Evolutionary conservation across 2,888 invertebrate genomes (phyloP), one percentile per base, ranked within the genome.

Genomic region (Schrankia costaestrigalis): DNA sequence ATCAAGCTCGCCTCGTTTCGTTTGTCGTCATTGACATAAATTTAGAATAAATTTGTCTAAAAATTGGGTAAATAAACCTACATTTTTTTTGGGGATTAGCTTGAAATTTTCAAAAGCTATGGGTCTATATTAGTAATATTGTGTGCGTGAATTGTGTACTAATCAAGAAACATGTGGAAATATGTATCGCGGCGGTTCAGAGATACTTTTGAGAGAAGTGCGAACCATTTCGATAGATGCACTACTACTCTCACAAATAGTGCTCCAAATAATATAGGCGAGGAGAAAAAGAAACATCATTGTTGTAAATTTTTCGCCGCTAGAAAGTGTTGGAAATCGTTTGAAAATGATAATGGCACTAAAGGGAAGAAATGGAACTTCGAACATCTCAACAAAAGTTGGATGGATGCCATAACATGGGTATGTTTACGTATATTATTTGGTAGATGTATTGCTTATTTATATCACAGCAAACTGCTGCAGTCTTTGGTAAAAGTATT

Each of bases 331-430:
- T 72, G 78, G 69, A 56, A 53, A 17, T 59, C 63, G 0, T 56
- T 45, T 35, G 36, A 61, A 19, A 56, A 63, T 30, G 57, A 67
- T 32, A 74, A 74, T 36, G 70, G 74, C 23, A 78, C 85, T 9
- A 82, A 86, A 48, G 73, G 63, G 29, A 77, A 76, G 21, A 69
- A 64, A 61, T 85, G 85, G 79, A 82, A 75, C 56, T 85, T 84
- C 51, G 80, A 82, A 25, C 73, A 79, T 26, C 46, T 86, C 23
- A 81, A 83, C 56, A 70, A 68, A 35, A 72, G 72, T 73, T 88
- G 89, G 89, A 75, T 85, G 49, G 79, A 79, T 78, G 88, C 88
- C 76, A 86, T 88, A 53, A 85, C 89, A 66, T 89, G 89, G 89
- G 89, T 89, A 73, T 71, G 66, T 41, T 41, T 41, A 10, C 27